Percentiles rank a stretch among this genome's conserved stretches.
These are phyloP conservation scores for Apocrypta bakeri DNA, from an alignment of 1,140 invertebrate species.

Conservation along the genomic window DNA sequence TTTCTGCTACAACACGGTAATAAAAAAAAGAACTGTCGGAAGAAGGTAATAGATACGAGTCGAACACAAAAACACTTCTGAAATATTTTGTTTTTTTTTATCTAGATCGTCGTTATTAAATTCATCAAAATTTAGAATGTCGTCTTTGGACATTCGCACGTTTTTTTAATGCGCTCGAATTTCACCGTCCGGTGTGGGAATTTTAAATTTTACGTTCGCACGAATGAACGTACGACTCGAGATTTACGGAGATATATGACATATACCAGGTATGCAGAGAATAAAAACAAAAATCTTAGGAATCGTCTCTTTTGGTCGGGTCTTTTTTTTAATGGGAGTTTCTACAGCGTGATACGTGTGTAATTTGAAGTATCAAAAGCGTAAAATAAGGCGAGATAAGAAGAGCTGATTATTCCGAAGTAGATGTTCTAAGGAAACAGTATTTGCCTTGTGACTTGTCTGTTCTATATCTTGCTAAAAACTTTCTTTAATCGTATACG, in stretches of 20 bases:
- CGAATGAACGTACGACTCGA: neutral
- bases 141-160: no score
- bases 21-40: no score
- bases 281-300: neutral
- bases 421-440: constrained; percentile 3
- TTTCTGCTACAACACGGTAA: no score
- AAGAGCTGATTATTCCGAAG: neutral
- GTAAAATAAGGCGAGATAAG: neutral
- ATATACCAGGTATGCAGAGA: neutral
- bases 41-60: no score
- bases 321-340: neutral
- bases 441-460: constrained; percentile 28
- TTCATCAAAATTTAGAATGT: no score
- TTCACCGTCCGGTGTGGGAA: no score
- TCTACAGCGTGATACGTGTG: no score
- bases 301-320: neutral
- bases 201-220: no score
- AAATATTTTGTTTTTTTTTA: no score
- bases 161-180: no score
- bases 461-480: neutral
- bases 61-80: no score
- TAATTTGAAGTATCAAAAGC: neutral
- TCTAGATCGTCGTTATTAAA: no score
- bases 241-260: neutral
- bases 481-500: neutral